Evolutionary conservation across 2,797 vertebrate genomes (phyloP).

Genomic region (Ctenopoma multispine): DNA sequence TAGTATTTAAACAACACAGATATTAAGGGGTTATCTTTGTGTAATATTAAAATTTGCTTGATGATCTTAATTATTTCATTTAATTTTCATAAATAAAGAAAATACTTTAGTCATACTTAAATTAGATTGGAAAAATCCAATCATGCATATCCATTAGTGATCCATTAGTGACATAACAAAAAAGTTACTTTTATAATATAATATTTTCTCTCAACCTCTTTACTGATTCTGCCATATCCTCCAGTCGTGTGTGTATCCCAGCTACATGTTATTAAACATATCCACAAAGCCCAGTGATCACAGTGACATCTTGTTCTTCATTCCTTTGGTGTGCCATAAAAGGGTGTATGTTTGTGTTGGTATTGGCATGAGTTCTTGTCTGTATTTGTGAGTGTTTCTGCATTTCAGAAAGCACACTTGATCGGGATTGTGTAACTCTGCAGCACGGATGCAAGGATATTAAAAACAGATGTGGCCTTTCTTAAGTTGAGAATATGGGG

Average conservation of each 20-base stretch:
- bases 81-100: no score
- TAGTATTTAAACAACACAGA: no score
- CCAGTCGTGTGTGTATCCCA: slow-evolving; percentile 20
- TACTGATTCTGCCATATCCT: slow-evolving; percentile 42
- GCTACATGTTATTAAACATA: slow-evolving; percentile 60
- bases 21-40: no score
- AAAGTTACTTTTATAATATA: slow-evolving; percentile 15
- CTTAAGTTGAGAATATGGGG: slow-evolving; percentile 58
- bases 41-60: no score
- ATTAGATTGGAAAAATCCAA: background rate
- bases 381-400: slow-evolving; percentile 74
- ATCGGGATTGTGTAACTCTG: slow-evolving; percentile 81
- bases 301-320: slow-evolving; percentile 71
- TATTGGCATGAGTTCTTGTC: slow-evolving; percentile 62
- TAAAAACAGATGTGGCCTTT: slow-evolving; percentile 89
- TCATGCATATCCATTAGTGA: background rate
- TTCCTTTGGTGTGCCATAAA: slow-evolving; percentile 70
- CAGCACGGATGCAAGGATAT: slow-evolving; percentile 82
- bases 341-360: slow-evolving; percentile 72
- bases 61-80: no score
- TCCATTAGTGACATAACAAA: background rate
- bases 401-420: slow-evolving; percentile 69
- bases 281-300: slow-evolving; percentile 56
- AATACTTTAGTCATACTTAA: no score
- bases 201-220: slow-evolving; percentile 26